Evolutionary conservation across 2,888 invertebrate genomes (phyloP).

Genomic region (Macrophya alboannulata): DNA sequence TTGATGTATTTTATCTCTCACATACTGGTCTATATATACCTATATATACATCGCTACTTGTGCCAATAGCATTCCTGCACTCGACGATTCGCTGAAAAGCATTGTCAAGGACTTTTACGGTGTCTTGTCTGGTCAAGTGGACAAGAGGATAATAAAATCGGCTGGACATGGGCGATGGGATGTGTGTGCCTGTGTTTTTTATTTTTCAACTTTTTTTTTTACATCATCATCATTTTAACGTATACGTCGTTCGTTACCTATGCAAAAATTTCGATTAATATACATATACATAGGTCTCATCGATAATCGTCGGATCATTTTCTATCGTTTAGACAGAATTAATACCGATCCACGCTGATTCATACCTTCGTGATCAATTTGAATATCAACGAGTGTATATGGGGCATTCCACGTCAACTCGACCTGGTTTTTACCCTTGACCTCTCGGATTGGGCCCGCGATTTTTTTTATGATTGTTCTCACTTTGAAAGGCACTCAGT

Average conservation of each 20-base stretch:
- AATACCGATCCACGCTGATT: neutral
- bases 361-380: neutral
- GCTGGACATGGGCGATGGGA: no score
- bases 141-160: neutral
- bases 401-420: no score
- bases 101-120: neutral
- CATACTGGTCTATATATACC: neutral
- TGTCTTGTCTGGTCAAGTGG: neutral
- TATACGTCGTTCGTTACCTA: neutral
- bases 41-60: neutral
- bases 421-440: no score
- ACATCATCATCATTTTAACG: neutral
- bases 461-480: no score
- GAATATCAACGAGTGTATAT: neutral
- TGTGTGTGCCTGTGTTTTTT: no score
- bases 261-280: neutral
- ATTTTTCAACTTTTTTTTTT: neutral
- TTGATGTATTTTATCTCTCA: neutral
- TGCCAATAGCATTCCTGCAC: constrained; percentile 15
- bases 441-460: no score
- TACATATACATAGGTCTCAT: neutral
- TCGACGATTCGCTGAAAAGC: neutral
- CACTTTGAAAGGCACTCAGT: no score
- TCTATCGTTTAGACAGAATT: constrained; percentile 8
- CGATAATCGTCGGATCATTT: neutral